Evolutionary conservation across 2,797 vertebrate genomes (phyloP).

Genomic region (Micromesistius poutassou): DNA sequence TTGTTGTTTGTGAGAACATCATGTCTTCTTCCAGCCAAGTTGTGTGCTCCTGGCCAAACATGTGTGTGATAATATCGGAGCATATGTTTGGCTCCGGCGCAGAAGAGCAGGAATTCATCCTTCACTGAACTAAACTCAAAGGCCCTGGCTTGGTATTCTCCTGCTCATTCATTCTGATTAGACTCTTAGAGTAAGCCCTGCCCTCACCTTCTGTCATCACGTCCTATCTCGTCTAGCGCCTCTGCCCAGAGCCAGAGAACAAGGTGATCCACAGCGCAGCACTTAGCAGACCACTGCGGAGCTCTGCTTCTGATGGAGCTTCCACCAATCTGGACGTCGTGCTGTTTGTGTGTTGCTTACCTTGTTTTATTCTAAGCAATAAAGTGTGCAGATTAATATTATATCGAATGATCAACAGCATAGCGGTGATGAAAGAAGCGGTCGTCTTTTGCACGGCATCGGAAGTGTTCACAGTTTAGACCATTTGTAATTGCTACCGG

Average conservation of each 20-base stretch:
- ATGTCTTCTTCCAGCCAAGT: not conserved
- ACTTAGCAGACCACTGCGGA: not conserved
- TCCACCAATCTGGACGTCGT: not conserved
- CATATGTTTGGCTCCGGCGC: slow-evolving; percentile 37
- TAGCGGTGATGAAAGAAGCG: not conserved
- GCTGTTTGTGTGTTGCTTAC: not conserved
- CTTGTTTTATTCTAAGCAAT: too few relatives aligned
- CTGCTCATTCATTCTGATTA: slow-evolving; percentile 5
- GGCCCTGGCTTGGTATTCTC: not conserved
- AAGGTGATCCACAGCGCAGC: not conserved
- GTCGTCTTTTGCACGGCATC: not conserved
- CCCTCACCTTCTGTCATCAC: not conserved
- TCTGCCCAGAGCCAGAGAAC: not conserved
- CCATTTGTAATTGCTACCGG: not conserved
- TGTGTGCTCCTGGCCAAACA: slow-evolving; percentile 18
- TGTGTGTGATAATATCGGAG: slow-evolving; percentile 36
- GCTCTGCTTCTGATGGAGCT: not conserved
- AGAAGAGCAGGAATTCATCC: slow-evolving; percentile 13
- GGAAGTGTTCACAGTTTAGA: not conserved
- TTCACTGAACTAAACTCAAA: not conserved
- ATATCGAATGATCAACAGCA: not conserved
- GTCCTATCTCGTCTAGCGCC: not conserved
- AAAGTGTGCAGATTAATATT: not conserved
- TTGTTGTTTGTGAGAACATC: slow-evolving; percentile 3
- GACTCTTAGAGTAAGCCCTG: not conserved